These are phyloP conservation scores for Leptinotarsa juncta DNA, from an alignment of 2,888 invertebrate genomes.

Conservation along the genomic window DNA sequence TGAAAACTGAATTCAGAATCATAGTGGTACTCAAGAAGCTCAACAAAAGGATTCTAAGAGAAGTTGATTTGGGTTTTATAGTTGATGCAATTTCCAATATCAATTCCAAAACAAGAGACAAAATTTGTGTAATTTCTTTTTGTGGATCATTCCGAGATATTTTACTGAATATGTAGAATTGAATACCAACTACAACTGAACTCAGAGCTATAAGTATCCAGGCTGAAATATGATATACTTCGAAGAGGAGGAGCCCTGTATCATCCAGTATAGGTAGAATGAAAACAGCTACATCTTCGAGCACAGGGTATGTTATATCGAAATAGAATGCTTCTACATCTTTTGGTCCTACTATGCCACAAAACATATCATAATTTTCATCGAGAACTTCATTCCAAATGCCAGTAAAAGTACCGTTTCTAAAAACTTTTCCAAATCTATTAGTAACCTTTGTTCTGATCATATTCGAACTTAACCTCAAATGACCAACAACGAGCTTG, in stretches of 20 bases:
- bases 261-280: neutral
- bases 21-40: neutral
- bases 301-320: constrained; percentile 8
- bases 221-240: neutral
- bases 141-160: neutral
- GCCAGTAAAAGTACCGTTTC: neutral
- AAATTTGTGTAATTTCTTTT: neutral
- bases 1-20: constrained; percentile 6
- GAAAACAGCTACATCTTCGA: neutral
- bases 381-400: neutral
- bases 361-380: constrained; percentile 15
- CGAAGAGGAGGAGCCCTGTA: neutral
- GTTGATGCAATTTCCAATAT: neutral
- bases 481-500: constrained; percentile 3
- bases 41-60: neutral
- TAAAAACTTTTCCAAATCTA: neutral
- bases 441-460: neutral
- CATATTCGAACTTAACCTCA: neutral
- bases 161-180: neutral
- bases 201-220: constrained; percentile 5
- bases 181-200: neutral
- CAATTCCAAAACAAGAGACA: neutral
- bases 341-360: constrained; percentile 1
- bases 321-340: constrained; percentile 1
- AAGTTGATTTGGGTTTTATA: neutral